Conservation (phyloP, 2,797 vertebrate species). For the Anableps anableps region DNA sequence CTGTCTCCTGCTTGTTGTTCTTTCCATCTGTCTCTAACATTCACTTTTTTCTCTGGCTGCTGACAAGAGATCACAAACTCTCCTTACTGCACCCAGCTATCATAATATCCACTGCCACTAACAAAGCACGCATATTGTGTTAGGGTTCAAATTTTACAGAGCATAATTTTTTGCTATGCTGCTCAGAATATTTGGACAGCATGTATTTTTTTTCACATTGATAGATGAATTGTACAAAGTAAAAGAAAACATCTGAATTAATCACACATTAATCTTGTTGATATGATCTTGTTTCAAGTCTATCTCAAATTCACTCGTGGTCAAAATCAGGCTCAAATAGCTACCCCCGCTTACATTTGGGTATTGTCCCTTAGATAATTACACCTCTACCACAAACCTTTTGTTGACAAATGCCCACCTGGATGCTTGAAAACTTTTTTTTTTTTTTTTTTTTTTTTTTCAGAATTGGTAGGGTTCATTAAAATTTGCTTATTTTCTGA, state of each 20-base stretch:
- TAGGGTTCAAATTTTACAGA: neutral
- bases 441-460: neutral
- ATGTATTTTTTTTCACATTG: neutral
- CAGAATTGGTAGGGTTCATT: neutral
- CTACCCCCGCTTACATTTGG: neutral
- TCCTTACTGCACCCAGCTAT: conserved; percentile 61
- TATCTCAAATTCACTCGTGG: neutral
- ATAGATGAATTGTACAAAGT: neutral
- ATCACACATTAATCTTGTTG: neutral
- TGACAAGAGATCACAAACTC: conserved; percentile 59
- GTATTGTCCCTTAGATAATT: neutral
- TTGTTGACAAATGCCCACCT: neutral
- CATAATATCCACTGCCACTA: conserved; percentile 67
- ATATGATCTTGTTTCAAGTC: neutral
- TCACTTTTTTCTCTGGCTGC: conserved; percentile 71
- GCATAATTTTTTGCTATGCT: neutral
- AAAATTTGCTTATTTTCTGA: neutral
- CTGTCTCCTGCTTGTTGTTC: conserved; percentile 79
- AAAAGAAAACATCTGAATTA: neutral
- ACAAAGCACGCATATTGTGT: conserved; percentile 41
- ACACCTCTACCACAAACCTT: neutral
- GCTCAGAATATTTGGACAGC: neutral
- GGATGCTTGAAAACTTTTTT: neutral
- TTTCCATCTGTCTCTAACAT: conserved; percentile 77
- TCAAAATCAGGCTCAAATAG: neutral